Evolutionary conservation across 2,797 vertebrate species (phyloP).

Genomic region (Sebastes minor): DNA sequence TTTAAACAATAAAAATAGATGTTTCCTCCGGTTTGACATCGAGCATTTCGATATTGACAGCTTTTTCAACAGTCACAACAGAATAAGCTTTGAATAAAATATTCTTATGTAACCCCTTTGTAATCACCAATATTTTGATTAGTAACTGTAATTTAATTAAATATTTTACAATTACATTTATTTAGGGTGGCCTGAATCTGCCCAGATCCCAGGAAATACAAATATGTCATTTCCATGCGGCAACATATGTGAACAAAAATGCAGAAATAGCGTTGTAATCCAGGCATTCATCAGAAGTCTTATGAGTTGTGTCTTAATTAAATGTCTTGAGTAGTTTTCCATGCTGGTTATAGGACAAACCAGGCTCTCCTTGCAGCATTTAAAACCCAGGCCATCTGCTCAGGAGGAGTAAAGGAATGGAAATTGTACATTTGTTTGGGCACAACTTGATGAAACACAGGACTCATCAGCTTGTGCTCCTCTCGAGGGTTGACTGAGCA

Average conservation of each 20-base stretch:
- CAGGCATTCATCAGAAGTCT: slow-evolving; percentile 8
- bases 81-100: too few relatives aligned
- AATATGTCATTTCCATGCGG: slow-evolving; percentile 3
- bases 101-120: too few relatives aligned
- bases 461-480: slow-evolving; percentile 21
- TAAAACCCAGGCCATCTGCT: slow-evolving; percentile 24
- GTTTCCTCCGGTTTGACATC: too few relatives aligned
- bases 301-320: neutral
- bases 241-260: slow-evolving; percentile 34
- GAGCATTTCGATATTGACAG: too few relatives aligned
- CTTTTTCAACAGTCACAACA: too few relatives aligned
- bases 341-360: slow-evolving; percentile 21
- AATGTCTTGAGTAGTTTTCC: slow-evolving; percentile 54
- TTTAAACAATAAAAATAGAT: too few relatives aligned
- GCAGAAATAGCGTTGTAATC: slow-evolving; percentile 30
- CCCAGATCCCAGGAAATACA: slow-evolving; percentile 16
- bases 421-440: slow-evolving; percentile 53
- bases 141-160: too few relatives aligned
- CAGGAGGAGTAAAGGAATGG: slow-evolving; percentile 35
- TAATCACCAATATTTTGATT: too few relatives aligned
- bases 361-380: slow-evolving; percentile 6
- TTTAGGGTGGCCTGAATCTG: slow-evolving; percentile 11
- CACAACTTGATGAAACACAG: slow-evolving; percentile 22
- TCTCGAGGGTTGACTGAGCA: slow-evolving; percentile 30
- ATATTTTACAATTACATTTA: too few relatives aligned